Conservation (phyloP, 2,888 invertebrate genomes). For the Vesta saturnalis region DNA sequence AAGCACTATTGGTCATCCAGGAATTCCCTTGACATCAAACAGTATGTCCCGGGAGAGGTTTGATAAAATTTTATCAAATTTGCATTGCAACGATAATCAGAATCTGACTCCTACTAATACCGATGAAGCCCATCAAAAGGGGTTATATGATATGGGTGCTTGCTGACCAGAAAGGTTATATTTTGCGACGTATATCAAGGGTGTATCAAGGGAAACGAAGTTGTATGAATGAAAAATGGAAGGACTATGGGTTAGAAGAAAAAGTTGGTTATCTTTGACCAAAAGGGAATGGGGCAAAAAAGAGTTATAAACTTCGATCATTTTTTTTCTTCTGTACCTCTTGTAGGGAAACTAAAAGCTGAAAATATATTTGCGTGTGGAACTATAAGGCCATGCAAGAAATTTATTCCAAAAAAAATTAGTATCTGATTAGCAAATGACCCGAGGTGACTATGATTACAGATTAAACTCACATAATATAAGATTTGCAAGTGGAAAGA, state of each 20-base stretch:
- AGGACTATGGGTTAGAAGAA: slow-evolving; percentile 24
- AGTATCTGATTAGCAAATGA: neutral
- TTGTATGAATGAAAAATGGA: neutral
- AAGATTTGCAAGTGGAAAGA: slow-evolving; percentile 29
- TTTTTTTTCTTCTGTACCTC: slow-evolving; percentile 32
- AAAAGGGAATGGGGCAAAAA: slow-evolving; percentile 19
- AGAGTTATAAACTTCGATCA: slow-evolving; percentile 29
- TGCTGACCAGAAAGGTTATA: too few species aligned
- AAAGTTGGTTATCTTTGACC: slow-evolving; percentile 21
- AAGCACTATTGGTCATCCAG: too few species aligned
- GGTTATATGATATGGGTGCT: too few species aligned
- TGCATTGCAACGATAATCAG: too few species aligned
- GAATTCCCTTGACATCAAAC: too few species aligned
- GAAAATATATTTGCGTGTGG: slow-evolving; percentile 34
- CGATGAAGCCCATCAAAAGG: too few species aligned
- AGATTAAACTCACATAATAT: neutral
- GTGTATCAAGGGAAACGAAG: neutral
- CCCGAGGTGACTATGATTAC: slow-evolving; percentile 4
- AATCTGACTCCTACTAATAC: too few species aligned
- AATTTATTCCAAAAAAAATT: slow-evolving; percentile 21
- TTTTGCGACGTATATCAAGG: neutral
- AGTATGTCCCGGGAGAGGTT: too few species aligned
- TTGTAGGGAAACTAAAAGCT: slow-evolving; percentile 34
- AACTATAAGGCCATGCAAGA: slow-evolving; percentile 23
- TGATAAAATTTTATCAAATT: too few species aligned